phyloP scores from a whole-genome alignment of 1,140 invertebrate genomes.

The Hermetia illucens region DNA sequence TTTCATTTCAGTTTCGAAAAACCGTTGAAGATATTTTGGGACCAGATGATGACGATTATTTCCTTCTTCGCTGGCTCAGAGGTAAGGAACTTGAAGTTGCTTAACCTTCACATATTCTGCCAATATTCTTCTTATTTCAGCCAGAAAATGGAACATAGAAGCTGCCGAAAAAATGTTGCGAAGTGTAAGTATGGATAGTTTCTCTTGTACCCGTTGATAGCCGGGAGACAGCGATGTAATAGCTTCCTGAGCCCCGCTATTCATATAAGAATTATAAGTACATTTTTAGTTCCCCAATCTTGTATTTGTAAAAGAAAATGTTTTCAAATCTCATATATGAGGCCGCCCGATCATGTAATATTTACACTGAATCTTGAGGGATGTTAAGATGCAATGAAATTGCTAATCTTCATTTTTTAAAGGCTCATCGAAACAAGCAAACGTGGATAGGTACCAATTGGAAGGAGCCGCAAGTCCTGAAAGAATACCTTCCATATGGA shows the following conservation, averaged over 20 bases:
- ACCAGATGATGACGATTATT: constrained; percentile 63
- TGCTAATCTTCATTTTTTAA: no score
- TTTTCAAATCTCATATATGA: no score
- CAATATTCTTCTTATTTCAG: constrained; percentile 30
- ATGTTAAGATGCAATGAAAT: no score
- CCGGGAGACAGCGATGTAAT: no score
- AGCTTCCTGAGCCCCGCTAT: no score
- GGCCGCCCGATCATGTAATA: no score
- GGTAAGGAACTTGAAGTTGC: constrained; percentile 37
- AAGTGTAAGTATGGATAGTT: constrained; percentile 52
- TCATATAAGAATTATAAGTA: no score
- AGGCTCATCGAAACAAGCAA: no score
- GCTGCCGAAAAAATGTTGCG: constrained; percentile 76
- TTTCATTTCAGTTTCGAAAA: constrained; percentile 50
- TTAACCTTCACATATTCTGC: constrained; percentile 1
- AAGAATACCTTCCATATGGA: constrained; percentile 61
- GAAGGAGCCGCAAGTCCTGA: constrained; percentile 53
- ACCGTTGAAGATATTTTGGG: constrained; percentile 48
- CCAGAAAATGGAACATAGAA: constrained; percentile 63
- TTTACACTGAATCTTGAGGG: no score
- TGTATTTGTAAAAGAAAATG: no score
- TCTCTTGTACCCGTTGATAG: background rate
- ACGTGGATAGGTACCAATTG: no score
- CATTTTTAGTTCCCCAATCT: no score
- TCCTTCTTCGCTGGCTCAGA: constrained; percentile 63